Evolutionary conservation across 2,888 invertebrate species (phyloP), one percentile per base, ranked within the genome.

Genomic region (Hartigia nigra): DNA sequence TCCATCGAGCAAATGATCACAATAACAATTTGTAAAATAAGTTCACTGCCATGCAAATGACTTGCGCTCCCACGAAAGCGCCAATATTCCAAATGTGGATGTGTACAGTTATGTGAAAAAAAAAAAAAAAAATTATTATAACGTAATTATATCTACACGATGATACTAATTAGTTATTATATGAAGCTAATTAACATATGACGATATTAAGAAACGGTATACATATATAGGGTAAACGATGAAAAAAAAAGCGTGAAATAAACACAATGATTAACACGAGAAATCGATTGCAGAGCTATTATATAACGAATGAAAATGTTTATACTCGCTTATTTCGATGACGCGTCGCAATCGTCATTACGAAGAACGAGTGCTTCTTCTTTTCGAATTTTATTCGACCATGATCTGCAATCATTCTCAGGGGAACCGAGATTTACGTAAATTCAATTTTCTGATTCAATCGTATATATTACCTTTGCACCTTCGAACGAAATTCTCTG

Each of bases 21-120:
- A 87, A 87, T 87, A 87, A 88, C 83, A 82, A 86, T 84, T 84
- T 86, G 83, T 86, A 88, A 87, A 84, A 87, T 83, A 85, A 85
- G 89, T 88, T 90, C 89, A 90, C 90, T 89, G 90, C 90, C 90
- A 90, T 86, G 86, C 85, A 86, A 88, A 88, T 84, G 88, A 89
- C 88, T 89, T 88, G 89, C 86, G 87, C 89, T 86, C 84, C 79
- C 81, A 83, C 79, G 76, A 80, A 82, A 84, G 84, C 82, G 84
- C 84, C 82, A 84, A 86, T 86, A 86, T 87, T 87, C 87, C 86
- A 82, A 84, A 84, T 85, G 87, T 88, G 87, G 88, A 88, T 88
- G 87, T 90, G 89, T 88, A 89, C 87, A 89, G 87, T 87, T 87
- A 85, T 86, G 87, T 86, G 87, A 87, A 86, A 87, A 55, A 55